phyloP scores from a whole-genome alignment of 1,140 invertebrate genomes.

The Trichomalopsis sarcophagae region DNA sequence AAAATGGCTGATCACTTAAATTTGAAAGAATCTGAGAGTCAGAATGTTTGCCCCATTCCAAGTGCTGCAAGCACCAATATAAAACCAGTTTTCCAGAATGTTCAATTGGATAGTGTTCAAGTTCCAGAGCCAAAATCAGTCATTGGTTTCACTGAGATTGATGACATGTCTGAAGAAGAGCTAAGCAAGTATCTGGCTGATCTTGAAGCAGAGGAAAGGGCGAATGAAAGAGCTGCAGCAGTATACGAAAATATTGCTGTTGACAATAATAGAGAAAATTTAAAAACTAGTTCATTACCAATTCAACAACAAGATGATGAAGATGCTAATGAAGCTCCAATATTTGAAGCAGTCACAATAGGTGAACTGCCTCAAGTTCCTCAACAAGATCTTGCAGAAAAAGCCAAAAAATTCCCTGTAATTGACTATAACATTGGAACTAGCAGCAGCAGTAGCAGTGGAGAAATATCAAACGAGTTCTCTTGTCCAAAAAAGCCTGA shows the following conservation, averaged over 20 bases:
- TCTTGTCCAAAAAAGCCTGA: slow-evolving; percentile 55
- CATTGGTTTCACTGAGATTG: slow-evolving; percentile 68
- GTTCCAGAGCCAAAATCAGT: slow-evolving; percentile 53
- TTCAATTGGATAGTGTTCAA: slow-evolving; percentile 56
- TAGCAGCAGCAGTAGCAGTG: neutral
- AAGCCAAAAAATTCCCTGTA: slow-evolving; percentile 66
- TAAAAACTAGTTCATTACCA: slow-evolving; percentile 33
- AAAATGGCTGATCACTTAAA: slow-evolving; percentile 60
- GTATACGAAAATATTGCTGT: slow-evolving; percentile 60
- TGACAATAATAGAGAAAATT: slow-evolving; percentile 50
- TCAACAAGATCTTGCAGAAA: slow-evolving; percentile 65
- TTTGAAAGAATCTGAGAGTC: slow-evolving; percentile 38
- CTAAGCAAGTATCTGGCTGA: slow-evolving; percentile 77
- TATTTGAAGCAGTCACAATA: slow-evolving; percentile 66
- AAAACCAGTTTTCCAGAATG: slow-evolving; percentile 62
- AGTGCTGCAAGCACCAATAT: slow-evolving; percentile 38
- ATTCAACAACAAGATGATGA: slow-evolving; percentile 60
- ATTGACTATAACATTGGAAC: slow-evolving; percentile 63
- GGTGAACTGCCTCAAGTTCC: slow-evolving; percentile 64
- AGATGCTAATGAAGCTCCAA: slow-evolving; percentile 68
- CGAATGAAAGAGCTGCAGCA: slow-evolving; percentile 55
- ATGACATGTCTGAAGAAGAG: slow-evolving; percentile 77
- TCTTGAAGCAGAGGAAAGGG: slow-evolving; percentile 73
- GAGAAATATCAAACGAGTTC: slow-evolving; percentile 55
- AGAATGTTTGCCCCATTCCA: neutral